Evolutionary conservation across 2,113 vertebrate species (phyloP).

Genomic region (Pampusana beccarii): DNA sequence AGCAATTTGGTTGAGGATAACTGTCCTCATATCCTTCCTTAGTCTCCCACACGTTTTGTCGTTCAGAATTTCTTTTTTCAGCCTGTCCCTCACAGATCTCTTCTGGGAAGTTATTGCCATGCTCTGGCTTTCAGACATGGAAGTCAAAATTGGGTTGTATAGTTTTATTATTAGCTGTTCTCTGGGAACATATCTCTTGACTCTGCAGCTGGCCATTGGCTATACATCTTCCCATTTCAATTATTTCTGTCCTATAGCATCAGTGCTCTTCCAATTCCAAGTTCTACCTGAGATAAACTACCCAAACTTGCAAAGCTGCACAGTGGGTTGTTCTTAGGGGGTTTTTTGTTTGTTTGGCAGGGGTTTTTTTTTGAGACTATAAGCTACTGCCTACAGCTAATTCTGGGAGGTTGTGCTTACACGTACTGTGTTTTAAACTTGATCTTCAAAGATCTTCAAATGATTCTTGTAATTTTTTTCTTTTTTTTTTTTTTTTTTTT

Average conservation of each 20-base stretch:
- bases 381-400: background rate
- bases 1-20: background rate
- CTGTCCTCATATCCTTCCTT: background rate
- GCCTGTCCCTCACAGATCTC: background rate
- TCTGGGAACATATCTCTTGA: background rate
- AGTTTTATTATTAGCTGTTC: background rate
- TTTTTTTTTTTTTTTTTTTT: background rate
- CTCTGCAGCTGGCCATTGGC: background rate
- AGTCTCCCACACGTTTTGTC: background rate
- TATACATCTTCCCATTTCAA: background rate
- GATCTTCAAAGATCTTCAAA: background rate
- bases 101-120: background rate
- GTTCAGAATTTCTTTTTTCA: background rate
- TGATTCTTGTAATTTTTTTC: background rate
- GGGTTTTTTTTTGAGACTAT: background rate
- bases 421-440: background rate
- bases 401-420: background rate
- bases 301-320: background rate
- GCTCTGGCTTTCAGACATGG: constrained; percentile 6
- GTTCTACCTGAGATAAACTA: constrained; percentile 7
- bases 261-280: background rate
- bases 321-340: background rate
- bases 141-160: background rate
- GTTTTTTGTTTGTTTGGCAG: background rate
- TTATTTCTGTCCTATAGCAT: background rate